Conservation (phyloP, 2,888 invertebrate species). For the Rhogogaster chlorosoma region DNA sequence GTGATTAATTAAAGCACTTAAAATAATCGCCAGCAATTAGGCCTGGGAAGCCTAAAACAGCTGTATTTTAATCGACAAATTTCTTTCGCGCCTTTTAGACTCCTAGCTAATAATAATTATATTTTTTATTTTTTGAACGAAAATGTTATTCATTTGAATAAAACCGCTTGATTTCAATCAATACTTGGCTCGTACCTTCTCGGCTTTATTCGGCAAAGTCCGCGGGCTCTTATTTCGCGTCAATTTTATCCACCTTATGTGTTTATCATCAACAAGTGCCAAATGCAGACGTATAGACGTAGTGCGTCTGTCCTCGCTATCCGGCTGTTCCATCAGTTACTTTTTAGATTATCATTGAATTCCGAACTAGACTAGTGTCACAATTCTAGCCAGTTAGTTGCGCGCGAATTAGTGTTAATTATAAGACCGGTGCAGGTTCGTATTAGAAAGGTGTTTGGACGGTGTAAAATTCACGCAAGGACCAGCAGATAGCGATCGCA, state of each 20-base stretch:
- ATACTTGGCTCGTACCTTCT: conserved; percentile 20
- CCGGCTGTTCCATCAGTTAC: background rate
- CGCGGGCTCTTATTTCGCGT: conserved; percentile 20
- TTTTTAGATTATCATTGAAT: background rate
- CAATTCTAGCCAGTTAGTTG: background rate
- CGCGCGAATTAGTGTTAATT: background rate
- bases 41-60: background rate
- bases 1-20: background rate
- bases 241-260: conserved; percentile 36
- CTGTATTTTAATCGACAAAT: background rate
- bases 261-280: conserved; percentile 49
- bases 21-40: background rate
- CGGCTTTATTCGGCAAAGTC: background rate
- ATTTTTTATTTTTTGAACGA: background rate
- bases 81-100: background rate
- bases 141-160: conserved; percentile 25
- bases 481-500: background rate
- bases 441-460: background rate
- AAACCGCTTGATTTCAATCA: conserved; percentile 44
- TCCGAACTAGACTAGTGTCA: background rate
- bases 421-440: background rate
- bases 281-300: conserved; percentile 10
- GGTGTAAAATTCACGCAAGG: background rate
- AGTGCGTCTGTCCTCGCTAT: background rate
- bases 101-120: background rate